These are phyloP conservation scores for Cryptosula pallasiana DNA, from an alignment of 2,888 invertebrate genomes.

Conservation along the genomic window DNA sequence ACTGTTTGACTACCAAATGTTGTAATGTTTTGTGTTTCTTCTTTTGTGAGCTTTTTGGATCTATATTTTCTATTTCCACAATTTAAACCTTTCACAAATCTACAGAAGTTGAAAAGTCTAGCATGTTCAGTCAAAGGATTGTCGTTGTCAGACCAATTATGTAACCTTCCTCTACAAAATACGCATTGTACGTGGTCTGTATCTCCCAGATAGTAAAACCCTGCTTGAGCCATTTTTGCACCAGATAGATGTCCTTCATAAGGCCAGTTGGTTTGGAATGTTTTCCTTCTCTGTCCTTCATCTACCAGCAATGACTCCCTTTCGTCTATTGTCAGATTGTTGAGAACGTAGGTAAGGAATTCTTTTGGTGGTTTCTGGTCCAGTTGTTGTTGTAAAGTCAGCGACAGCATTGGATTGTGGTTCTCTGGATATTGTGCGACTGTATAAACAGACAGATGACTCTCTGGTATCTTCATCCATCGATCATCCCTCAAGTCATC, in stretches of 20 bases:
- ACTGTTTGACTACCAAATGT: not conserved
- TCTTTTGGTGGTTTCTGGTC: not conserved
- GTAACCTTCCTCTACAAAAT: conserved; percentile 84
- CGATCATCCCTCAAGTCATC: not conserved
- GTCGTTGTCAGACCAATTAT: conserved; percentile 86
- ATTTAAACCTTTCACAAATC: conserved; percentile 60
- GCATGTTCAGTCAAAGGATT: conserved; percentile 91
- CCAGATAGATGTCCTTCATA: conserved; percentile 31
- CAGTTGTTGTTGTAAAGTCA: conserved; percentile 8
- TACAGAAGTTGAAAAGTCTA: conserved; percentile 79
- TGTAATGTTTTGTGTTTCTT: not conserved
- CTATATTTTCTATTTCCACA: conserved; percentile 34
- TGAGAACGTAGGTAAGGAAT: not conserved
- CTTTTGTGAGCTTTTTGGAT: conserved; percentile 1
- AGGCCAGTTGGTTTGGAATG: conserved; percentile 34
- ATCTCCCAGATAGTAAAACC: conserved; percentile 72
- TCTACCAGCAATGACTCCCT: conserved; percentile 28
- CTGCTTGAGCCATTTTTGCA: conserved; percentile 71
- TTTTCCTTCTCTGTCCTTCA: conserved; percentile 35
- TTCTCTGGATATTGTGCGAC: not conserved
- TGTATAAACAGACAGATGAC: not conserved
- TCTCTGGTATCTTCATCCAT: not conserved
- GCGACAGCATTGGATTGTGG: not conserved
- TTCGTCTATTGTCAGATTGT: not conserved
- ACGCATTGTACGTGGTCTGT: conserved; percentile 87